Base-by-base conservation (phyloP, 2,888 invertebrate genomes). In the Allophyes oxyacanthae region DNA sequence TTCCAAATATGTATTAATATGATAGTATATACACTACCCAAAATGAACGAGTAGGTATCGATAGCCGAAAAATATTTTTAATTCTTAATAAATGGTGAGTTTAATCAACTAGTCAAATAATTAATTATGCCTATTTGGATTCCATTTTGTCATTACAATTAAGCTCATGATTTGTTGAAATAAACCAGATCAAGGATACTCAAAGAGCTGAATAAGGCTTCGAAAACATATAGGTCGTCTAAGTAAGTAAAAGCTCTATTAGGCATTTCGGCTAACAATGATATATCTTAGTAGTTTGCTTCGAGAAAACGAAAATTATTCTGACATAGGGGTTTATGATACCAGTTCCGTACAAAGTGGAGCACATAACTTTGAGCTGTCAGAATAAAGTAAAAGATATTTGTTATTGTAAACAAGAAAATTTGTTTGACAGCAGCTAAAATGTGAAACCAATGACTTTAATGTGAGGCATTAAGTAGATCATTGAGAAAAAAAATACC, bases 131-230 rank as follows among this genome's bases (percentile, higher is more conserved):
- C 13, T 42, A 58, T 60, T 60, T 54, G 40, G 41, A 50, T 53
- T 52, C 14, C 43, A 61, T 65, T 64, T 64, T 60, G 53, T 56
- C 57, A 56, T 45, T 46, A 40, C 66, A 64, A 66, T 70, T 74
- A 60, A 59, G 50, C 55, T 65, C 50, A 64, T 60, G 53, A 54
- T 65, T 66, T 65, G 50, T 61, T 34, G 49, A 69, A 68, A 77
- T 73, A 73, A 64, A 62, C 64, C 58, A 53, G 65, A 65, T 60
- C 13, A 73, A 61, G 55, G 77, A 72, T 74, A n/a, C n/a, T n/a
- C n/a, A n/a, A n/a, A n/a, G n/a, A 69, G 63, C 75, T 64, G 62
- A 64, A 71, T 77, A 75, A 50, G 64, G 76, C 42, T 55, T 48
- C 62, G 38, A 52, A 57, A 64, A 60, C 59, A 70, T 63, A 70